Evolutionary conservation across 2,113 vertebrate genomes (phyloP).

Genomic region (Vulpes lagopus): DNA sequence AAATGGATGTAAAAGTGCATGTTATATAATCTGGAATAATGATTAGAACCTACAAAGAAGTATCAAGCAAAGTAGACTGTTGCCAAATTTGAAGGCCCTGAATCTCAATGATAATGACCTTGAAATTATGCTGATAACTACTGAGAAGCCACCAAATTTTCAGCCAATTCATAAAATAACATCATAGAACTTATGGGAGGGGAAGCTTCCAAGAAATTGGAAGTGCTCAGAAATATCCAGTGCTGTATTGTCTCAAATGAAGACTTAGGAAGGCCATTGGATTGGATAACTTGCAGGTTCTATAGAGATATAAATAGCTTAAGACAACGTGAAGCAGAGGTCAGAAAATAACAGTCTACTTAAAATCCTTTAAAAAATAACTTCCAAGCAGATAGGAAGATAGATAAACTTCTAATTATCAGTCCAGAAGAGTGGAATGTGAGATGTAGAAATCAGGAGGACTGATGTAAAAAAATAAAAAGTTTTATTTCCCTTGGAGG

Average conservation of each 20-base stretch:
- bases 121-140: background rate
- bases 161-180: background rate
- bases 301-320: background rate
- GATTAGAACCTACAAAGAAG: background rate
- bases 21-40: background rate
- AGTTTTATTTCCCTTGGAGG: background rate
- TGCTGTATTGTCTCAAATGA: background rate
- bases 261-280: background rate
- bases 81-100: background rate
- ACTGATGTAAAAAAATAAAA: background rate
- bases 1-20: background rate
- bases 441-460: background rate
- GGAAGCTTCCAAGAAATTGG: background rate
- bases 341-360: background rate
- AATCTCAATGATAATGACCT: background rate
- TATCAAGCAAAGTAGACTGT: background rate
- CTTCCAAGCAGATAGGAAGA: background rate
- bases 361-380: background rate
- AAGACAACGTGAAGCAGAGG: background rate
- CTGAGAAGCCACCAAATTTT: background rate
- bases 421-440: background rate
- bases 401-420: background rate
- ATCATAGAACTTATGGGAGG: background rate
- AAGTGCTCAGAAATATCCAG: background rate
- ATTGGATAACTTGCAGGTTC: background rate